Conservation (phyloP, 2,797 vertebrate genomes). For the Vespertilio murinus region DNA sequence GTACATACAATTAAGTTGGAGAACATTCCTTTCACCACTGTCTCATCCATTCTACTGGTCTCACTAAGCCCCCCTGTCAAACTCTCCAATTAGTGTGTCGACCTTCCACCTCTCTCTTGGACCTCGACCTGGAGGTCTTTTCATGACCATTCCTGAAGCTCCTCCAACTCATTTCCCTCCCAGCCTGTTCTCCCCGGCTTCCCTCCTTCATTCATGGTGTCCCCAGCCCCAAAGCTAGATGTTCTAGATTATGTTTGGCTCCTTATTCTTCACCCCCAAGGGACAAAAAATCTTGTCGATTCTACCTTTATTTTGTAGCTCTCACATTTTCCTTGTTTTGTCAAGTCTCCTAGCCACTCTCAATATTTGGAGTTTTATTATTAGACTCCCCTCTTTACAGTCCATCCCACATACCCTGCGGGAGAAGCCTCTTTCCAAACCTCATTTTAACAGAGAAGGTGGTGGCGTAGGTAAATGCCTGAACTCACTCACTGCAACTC, state of each 20-base stretch:
- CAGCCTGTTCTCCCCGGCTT: rapidly evolving
- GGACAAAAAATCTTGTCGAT: neutral
- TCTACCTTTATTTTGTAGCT: neutral
- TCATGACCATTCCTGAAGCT: neutral
- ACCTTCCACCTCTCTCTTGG: neutral
- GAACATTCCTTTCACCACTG: neutral
- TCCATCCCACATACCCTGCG: no score
- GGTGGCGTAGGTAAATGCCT: no score
- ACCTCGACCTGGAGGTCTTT: neutral
- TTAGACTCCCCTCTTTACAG: neutral
- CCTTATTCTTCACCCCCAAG: neutral
- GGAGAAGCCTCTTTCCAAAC: neutral
- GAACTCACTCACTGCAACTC: no score
- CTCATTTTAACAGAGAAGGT: no score
- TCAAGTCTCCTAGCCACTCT: neutral
- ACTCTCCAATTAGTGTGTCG: neutral
- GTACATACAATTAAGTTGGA: neutral
- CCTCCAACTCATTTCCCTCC: neutral
- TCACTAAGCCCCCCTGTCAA: neutral
- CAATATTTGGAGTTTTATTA: neutral
- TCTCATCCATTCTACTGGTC: neutral
- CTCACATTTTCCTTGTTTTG: neutral
- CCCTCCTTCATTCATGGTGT: neutral
- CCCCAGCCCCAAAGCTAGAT: neutral
- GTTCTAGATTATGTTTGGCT: neutral